phyloP scores from a whole-genome alignment of 1,140 invertebrate species.

The Tenebrio molitor region DNA sequence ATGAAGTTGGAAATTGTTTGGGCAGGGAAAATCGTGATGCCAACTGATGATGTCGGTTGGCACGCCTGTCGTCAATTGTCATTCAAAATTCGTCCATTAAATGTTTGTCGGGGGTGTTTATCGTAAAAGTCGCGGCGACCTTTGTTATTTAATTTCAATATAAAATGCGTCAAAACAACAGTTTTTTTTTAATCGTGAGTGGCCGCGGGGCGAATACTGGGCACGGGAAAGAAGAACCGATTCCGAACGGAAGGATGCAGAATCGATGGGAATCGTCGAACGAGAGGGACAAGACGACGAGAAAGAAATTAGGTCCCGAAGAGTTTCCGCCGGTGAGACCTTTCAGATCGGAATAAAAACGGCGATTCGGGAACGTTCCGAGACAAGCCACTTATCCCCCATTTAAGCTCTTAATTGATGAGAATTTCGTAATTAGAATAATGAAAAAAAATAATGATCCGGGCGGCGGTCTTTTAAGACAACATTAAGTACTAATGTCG shows the following conservation, averaged over 20 bases:
- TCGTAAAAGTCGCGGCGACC: too few relatives aligned
- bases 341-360: conserved; percentile 8
- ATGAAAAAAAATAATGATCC: conserved; percentile 21
- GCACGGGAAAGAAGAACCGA: too few relatives aligned
- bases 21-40: too few relatives aligned
- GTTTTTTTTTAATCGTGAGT: too few relatives aligned
- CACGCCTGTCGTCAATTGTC: too few relatives aligned
- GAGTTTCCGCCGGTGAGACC: conserved; percentile 3
- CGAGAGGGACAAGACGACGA: background rate
- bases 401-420: conserved; percentile 1
- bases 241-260: background rate
- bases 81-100: too few relatives aligned
- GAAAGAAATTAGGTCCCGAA: conserved; percentile 11
- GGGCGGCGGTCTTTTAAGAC: conserved; percentile 9
- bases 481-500: conserved; percentile 17
- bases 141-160: too few relatives aligned
- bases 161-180: too few relatives aligned
- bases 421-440: conserved; percentile 21
- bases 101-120: too few relatives aligned
- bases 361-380: background rate
- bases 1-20: too few relatives aligned
- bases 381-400: conserved; percentile 14
- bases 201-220: too few relatives aligned
- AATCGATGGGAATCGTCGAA: conserved; percentile 11
- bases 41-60: too few relatives aligned